A percentile compares a stretch with the other conserved stretches of the same genome.
Conservation (phyloP, 2,113 vertebrate species). For the Alethe diademata region DNA sequence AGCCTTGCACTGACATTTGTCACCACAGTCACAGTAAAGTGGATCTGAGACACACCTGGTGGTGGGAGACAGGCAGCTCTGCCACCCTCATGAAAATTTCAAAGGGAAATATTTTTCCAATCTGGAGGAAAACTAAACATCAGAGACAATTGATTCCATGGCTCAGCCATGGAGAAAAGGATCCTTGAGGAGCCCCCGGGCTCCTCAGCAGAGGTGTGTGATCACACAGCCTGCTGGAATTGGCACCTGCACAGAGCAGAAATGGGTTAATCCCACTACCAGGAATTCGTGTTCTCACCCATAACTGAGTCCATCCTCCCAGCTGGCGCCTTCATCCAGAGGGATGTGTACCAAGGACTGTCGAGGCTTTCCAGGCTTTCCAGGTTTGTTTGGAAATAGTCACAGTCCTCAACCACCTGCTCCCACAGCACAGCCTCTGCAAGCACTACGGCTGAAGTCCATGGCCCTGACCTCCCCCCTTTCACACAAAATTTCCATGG, state of each 20-base stretch:
- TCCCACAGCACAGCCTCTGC: not conserved
- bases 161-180: not conserved
- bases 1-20: not conserved
- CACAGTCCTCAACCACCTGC: not conserved
- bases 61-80: not conserved
- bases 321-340: not conserved
- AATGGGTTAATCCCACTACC: not conserved
- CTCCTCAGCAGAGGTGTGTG: not conserved
- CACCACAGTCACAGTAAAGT: not conserved
- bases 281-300: not conserved
- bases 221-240: not conserved
- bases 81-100: not conserved
- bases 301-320: not conserved
- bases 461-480: not conserved
- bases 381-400: not conserved
- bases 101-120: not conserved
- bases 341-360: not conserved
- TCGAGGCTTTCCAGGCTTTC: not conserved
- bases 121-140: not conserved
- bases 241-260: not conserved
- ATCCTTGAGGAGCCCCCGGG: accelerated
- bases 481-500: not conserved
- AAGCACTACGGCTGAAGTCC: not conserved
- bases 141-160: not conserved
- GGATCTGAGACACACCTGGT: not conserved